phyloP scores from a whole-genome alignment of 2,113 vertebrate genomes.

The Erpornis zantholeuca region DNA sequence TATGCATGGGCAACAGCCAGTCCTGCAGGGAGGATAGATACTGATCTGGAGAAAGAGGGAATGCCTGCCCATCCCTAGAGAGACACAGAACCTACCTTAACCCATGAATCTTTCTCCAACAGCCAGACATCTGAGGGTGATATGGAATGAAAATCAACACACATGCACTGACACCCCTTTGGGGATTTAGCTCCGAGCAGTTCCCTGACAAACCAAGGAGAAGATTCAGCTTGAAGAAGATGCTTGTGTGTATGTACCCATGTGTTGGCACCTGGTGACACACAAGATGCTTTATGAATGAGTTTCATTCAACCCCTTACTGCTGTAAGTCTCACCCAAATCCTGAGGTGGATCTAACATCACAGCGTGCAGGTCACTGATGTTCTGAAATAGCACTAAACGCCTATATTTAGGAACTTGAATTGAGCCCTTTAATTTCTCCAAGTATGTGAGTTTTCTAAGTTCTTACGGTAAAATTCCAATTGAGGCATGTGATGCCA shows the following conservation, averaged over 20 bases:
- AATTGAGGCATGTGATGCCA: rapidly evolving
- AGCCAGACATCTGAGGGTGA: background rate
- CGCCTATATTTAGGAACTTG: background rate
- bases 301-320: background rate
- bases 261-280: background rate
- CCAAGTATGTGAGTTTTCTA: background rate
- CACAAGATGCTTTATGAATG: background rate
- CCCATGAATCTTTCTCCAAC: background rate
- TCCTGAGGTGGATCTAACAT: background rate
- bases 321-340: background rate
- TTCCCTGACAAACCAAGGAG: background rate
- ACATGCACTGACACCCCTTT: background rate
- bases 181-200: background rate
- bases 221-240: background rate
- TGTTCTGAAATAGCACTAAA: background rate
- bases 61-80: background rate
- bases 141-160: background rate
- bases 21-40: background rate
- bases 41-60: background rate
- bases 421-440: background rate
- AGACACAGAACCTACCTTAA: background rate
- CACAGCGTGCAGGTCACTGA: background rate
- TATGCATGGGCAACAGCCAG: rapidly evolving
- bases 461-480: background rate
- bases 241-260: background rate